Conservation (phyloP, 2,113 vertebrate genomes). For the Pterocles orientalis region DNA sequence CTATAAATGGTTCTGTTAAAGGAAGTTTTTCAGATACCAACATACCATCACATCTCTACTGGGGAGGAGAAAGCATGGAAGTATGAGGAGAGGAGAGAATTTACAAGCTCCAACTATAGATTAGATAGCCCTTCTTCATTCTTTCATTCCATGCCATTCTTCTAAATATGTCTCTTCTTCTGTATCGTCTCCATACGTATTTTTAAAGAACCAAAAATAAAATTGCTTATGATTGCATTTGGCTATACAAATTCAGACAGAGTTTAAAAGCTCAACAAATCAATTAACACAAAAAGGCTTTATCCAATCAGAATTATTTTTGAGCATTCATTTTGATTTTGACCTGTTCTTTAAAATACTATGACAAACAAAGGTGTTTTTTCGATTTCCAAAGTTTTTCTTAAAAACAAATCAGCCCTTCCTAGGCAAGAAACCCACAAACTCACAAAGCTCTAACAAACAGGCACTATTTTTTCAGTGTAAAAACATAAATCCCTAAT, state of each 20-base stretch:
- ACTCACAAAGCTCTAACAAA: background rate
- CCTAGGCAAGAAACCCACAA: background rate
- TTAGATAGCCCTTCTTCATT: background rate
- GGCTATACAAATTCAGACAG: background rate
- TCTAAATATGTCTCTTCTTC: background rate
- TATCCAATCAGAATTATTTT: background rate
- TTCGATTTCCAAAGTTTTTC: background rate
- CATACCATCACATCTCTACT: background rate
- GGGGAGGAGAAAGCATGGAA: background rate
- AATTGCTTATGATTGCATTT: background rate
- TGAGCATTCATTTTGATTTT: background rate
- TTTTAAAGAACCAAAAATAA: background rate
- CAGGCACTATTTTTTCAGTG: background rate
- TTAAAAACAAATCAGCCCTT: background rate
- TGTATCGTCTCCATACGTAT: background rate
- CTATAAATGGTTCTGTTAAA: constrained; percentile 10
- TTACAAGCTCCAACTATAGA: background rate
- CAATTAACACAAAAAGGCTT: background rate
- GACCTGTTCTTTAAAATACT: background rate
- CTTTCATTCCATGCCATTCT: background rate
- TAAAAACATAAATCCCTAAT: background rate
- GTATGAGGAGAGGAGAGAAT: background rate
- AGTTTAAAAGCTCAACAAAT: background rate
- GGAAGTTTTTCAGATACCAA: constrained; percentile 47
- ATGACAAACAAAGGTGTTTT: background rate